These are phyloP conservation scores for Micropoecilia bifurca DNA, from an alignment of 2,797 vertebrate species.

Conservation along the genomic window DNA sequence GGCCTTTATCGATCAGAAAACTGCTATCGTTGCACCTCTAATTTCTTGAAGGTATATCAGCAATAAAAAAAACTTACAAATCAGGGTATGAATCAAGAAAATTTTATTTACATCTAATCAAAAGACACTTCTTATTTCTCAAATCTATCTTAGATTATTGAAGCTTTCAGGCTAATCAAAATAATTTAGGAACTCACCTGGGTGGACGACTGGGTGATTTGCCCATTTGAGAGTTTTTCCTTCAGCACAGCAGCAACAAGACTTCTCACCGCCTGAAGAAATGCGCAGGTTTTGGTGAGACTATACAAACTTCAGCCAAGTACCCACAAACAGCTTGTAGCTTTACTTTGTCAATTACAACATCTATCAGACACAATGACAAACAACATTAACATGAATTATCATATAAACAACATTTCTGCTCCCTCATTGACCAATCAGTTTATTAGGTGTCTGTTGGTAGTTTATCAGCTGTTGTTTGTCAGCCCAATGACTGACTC, in stretches of 20 bases:
- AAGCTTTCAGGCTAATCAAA: background rate
- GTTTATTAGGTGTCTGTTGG: background rate
- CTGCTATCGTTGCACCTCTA: too few species aligned
- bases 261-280: slow-evolving; percentile 85
- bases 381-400: background rate
- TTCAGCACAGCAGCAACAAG: slow-evolving; percentile 90
- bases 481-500: background rate
- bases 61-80: background rate
- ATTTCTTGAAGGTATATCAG: background rate
- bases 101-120: background rate
- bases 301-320: background rate
- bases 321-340: background rate
- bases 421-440: background rate
- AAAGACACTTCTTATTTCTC: background rate
- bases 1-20: too few species aligned
- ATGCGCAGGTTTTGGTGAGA: background rate
- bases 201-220: slow-evolving; percentile 82
- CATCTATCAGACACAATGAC: background rate
- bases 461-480: background rate
- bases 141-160: background rate
- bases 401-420: background rate
- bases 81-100: background rate
- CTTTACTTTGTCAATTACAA: background rate
- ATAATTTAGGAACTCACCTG: slow-evolving; percentile 77
- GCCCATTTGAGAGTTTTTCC: slow-evolving; percentile 84